Evolutionary conservation across 35 echinoderm and acorn worm species (phyloP).

Genomic region (Eucidaris tribuloides): DNA sequence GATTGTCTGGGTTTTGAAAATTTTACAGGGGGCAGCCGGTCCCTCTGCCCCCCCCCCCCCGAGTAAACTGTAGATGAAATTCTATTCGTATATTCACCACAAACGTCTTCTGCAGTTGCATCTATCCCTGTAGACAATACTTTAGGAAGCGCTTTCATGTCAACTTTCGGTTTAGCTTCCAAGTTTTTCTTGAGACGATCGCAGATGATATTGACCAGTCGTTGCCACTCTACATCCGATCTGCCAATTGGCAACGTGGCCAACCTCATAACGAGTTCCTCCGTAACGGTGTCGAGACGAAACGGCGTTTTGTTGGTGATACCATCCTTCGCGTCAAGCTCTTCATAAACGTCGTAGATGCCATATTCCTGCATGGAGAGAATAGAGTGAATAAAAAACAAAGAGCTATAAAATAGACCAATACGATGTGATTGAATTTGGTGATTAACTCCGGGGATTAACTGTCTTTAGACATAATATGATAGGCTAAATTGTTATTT

Average conservation of each 20-base stretch:
- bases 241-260: neutral
- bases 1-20: too few relatives aligned
- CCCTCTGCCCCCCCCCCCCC: too few relatives aligned
- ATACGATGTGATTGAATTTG: too few relatives aligned
- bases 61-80: too few relatives aligned
- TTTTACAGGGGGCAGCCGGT: too few relatives aligned
- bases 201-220: neutral
- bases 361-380: neutral
- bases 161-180: neutral
- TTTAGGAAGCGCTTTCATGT: neutral
- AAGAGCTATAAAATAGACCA: too few relatives aligned
- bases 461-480: too few relatives aligned
- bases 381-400: too few relatives aligned
- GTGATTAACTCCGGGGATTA: too few relatives aligned
- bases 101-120: neutral
- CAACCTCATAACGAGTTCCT: neutral
- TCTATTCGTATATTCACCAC: neutral
- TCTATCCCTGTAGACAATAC: neutral
- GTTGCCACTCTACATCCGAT: neutral
- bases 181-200: constrained; percentile 11
- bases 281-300: neutral
- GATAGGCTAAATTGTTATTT: too few relatives aligned
- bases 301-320: neutral
- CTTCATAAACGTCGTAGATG: neutral
- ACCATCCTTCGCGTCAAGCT: neutral